Evolutionary conservation across 1,140 invertebrate genomes (phyloP).

Genomic region (Gyrodactylus salaris): DNA sequence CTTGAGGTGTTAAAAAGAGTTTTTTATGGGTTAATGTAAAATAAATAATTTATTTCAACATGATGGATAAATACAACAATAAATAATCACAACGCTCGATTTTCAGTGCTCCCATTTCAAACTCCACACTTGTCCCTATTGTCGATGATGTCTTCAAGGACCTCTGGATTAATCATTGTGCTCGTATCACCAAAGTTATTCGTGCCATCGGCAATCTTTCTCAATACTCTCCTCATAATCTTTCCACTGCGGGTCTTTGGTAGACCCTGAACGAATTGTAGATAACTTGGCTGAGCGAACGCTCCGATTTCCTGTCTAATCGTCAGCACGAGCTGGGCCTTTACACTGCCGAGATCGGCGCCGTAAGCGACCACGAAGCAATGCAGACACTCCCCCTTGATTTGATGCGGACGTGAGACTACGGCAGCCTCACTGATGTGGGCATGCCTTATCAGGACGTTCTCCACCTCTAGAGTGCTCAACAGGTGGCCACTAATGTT

Average conservation of each 20-base stretch:
- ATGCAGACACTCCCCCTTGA: conserved; percentile 81
- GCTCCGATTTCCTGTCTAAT: conserved; percentile 68
- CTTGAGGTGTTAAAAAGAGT: too few relatives aligned
- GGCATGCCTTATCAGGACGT: conserved; percentile 29
- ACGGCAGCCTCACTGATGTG: conserved; percentile 61
- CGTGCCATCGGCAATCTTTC: conserved; percentile 50
- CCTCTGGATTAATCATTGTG: conserved; percentile 38
- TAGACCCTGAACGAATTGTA: conserved; percentile 49
- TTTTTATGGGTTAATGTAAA: too few relatives aligned
- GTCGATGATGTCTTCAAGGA: neutral
- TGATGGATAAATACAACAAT: neutral
- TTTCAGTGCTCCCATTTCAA: neutral
- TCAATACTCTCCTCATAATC: conserved; percentile 66
- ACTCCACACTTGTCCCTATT: neutral
- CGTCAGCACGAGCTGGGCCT: neutral
- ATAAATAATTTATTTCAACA: neutral
- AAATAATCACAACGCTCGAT: neutral
- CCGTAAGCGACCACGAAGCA: conserved; percentile 65
- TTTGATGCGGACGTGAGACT: conserved; percentile 52
- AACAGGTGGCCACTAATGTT: conserved; percentile 87
- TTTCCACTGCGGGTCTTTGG: conserved; percentile 91
- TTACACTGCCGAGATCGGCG: conserved; percentile 14
- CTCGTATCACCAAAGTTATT: conserved; percentile 56
- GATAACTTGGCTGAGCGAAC: conserved; percentile 67
- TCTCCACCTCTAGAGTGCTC: conserved; percentile 68